A percentile compares a stretch with the other conserved stretches of the same genome.
Evolutionary conservation across 1,140 invertebrate genomes (phyloP).

Genomic region (Temnothorax curvispinosus): DNA sequence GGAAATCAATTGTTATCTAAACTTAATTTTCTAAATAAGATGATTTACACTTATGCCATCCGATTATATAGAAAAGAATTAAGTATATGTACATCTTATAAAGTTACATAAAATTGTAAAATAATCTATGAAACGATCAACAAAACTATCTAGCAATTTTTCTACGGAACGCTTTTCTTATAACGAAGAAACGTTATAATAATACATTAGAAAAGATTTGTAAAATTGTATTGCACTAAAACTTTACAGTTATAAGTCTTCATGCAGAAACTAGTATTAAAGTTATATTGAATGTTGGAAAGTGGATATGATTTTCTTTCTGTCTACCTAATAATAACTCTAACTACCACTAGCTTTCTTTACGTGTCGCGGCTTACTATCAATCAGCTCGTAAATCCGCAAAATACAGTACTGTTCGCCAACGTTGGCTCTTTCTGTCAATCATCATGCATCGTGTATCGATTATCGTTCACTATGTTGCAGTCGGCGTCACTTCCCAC

Average conservation of each 20-base stretch:
- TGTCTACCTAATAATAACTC: not conserved
- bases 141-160: not conserved
- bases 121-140: not conserved
- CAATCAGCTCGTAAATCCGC: conserved; percentile 40
- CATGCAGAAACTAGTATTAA: not conserved
- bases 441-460: conserved; percentile 26
- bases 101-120: not conserved
- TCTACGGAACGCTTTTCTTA: not conserved
- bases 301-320: not conserved
- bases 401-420: conserved; percentile 6
- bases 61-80: not conserved
- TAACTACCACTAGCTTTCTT: not conserved
- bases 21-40: not conserved
- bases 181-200: not conserved
- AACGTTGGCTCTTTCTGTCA: conserved; percentile 16
- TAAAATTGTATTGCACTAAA: not conserved
- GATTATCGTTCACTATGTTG: conserved; percentile 27
- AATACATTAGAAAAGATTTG: not conserved
- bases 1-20: not conserved
- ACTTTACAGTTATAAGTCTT: not conserved
- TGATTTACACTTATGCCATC: not conserved
- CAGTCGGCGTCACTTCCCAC: conserved; percentile 45
- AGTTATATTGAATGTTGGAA: conserved; percentile 15
- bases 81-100: not conserved
- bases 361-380: conserved; percentile 8